A percentile compares a stretch with the other conserved stretches of the same genome.
These are phyloP conservation scores for Lutraria rhynchaena DNA, from an alignment of 1,140 invertebrate genomes.

Conservation along the genomic window DNA sequence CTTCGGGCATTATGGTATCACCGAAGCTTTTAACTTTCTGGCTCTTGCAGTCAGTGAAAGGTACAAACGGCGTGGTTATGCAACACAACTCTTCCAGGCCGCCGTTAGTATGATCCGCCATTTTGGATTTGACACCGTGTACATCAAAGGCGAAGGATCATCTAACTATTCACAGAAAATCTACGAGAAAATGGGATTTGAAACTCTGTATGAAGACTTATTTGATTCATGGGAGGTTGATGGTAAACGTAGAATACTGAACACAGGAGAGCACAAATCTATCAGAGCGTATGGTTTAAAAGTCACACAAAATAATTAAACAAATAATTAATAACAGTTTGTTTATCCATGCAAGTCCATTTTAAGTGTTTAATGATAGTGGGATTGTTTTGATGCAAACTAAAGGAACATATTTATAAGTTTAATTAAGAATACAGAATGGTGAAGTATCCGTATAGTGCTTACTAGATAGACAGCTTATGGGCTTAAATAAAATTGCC, in stretches of 20 bases:
- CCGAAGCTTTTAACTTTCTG: constrained; percentile 14
- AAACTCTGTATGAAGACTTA: constrained; percentile 1
- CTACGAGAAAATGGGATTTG: constrained; percentile 21
- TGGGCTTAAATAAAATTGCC: too few relatives aligned
- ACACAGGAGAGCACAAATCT: not conserved
- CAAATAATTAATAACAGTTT: too few relatives aligned
- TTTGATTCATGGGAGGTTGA: not conserved
- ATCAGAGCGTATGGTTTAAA: not conserved
- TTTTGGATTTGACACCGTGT: not conserved
- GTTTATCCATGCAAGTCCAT: too few relatives aligned
- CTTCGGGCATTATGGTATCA: constrained; percentile 10
- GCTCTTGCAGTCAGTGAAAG: constrained; percentile 2
- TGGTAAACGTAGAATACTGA: not conserved
- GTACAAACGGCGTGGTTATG: constrained; percentile 6
- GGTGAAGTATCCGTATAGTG: too few relatives aligned
- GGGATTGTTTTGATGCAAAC: too few relatives aligned
- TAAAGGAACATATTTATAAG: too few relatives aligned
- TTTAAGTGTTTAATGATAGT: too few relatives aligned
- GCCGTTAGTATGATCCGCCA: constrained; percentile 15
- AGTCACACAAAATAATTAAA: not conserved
- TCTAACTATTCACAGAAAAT: constrained; percentile 28
- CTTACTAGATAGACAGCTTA: too few relatives aligned
- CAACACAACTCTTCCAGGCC: constrained; percentile 14
- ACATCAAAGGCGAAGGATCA: constrained; percentile 13
- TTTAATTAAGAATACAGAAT: too few relatives aligned